Percentiles rank a stretch among this genome's conserved stretches.
Conservation (phyloP, 1,140 invertebrate species). For the Sinella curviseta region DNA sequence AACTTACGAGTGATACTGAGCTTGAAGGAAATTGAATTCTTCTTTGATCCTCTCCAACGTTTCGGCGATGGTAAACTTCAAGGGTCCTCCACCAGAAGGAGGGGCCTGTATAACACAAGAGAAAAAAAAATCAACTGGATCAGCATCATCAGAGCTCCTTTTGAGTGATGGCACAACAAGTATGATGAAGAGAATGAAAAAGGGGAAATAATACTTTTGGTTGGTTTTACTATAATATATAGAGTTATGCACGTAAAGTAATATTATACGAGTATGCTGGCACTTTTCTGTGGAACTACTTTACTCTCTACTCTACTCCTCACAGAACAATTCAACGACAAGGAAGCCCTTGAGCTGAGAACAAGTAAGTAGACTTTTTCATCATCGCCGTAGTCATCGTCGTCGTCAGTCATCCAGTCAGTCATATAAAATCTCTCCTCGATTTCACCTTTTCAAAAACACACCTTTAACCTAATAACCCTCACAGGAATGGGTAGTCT, state of each 20-base stretch:
- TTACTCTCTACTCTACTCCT: background rate
- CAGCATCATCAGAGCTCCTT: conserved; percentile 21
- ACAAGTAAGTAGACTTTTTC: background rate
- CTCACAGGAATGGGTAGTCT: background rate
- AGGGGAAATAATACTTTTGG: conserved; percentile 13
- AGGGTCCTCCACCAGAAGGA: conserved; percentile 79
- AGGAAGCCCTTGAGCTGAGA: background rate
- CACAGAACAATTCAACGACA: background rate
- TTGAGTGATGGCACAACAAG: conserved; percentile 28
- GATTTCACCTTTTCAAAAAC: conserved; percentile 23
- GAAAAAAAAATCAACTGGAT: conserved; percentile 44
- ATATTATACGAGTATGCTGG: conserved; percentile 20
- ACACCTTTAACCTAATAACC: conserved; percentile 8
- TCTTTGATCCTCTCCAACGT: conserved; percentile 97
- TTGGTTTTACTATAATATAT: conserved; percentile 14
- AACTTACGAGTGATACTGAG: conserved; percentile 97
- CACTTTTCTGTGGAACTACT: background rate
- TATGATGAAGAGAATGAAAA: conserved; percentile 33
- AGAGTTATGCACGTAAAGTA: conserved; percentile 27
- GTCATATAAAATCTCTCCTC: background rate
- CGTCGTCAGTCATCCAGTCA: background rate
- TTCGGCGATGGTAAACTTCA: conserved; percentile 95
- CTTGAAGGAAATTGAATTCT: conserved; percentile 97
- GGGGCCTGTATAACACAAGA: conserved; percentile 70
- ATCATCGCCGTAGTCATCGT: background rate